Evolutionary conservation across 2,888 invertebrate species (phyloP), one percentile per base, ranked within the genome.

Genomic region (Troilus luridus): DNA sequence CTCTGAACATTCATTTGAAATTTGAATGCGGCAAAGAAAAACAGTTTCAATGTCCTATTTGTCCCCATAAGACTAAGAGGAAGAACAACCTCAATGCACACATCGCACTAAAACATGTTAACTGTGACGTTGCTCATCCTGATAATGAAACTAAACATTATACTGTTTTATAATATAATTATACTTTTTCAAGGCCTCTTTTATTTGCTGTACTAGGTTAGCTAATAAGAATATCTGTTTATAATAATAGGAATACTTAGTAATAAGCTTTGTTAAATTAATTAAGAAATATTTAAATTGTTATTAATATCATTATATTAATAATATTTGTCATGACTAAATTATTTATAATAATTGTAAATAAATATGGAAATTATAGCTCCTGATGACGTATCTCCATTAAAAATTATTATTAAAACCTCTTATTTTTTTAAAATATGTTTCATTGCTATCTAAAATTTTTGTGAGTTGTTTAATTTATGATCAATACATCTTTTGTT

Each of bases 21-120:
- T 93, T 93, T 24, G 94, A 94, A 90, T 94, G 94, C 91, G 94
- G 94, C 21, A 94, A 94, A 91, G 94, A 94, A 91, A 94, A 94
- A 90, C 93, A 94, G 92, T 94, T 94, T 93, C 92, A 92, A 14
- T 95, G 95, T 92, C 93, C 93, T 7, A 91, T 94, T 67, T 95
- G 95, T 92, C 93, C 93, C 27, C 94, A 93, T 90, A 93, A 93
- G 88, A 94, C 94, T 92, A 94, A 94, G 91, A 94, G 94, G 91
- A 94, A 94, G 88, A 93, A 94, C 91, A 93, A 94, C 91, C 92
- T 94, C 54, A 93, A 92, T 54, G 93, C 93, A 24, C 93, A 93
- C 88, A 89, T 92, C 7, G 91, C 91, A 1, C 91, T 92, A 27
- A 92, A 92, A 62, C 92, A 92, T 62, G 19, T 88, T 11, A 85